phyloP scores from a whole-genome alignment of 2,113 vertebrate species.

The Sorex araneus region DNA sequence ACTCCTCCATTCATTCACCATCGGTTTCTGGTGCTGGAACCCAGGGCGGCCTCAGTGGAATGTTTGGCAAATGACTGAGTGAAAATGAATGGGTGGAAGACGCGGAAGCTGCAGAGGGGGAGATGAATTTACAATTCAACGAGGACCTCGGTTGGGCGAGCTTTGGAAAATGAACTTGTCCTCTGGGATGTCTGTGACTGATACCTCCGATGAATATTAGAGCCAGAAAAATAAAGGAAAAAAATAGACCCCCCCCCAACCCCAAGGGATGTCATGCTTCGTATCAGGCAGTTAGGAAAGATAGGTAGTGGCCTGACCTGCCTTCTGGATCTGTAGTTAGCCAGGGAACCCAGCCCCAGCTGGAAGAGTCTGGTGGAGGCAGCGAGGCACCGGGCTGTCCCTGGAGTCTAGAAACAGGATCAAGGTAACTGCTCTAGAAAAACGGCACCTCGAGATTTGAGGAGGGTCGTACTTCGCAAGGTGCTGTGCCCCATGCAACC shows the following conservation, averaged over 20 bases:
- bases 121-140: background rate
- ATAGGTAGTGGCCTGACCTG: constrained; percentile 49
- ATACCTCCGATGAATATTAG: constrained; percentile 1
- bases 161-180: constrained; percentile 12
- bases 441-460: background rate
- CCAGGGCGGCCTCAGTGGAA: constrained; percentile 24
- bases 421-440: constrained; percentile 46
- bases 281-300: constrained; percentile 44
- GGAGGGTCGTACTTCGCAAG: background rate
- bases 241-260: background rate
- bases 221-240: background rate
- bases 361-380: constrained; percentile 67
- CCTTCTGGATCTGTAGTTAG: constrained; percentile 67
- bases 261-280: constrained; percentile 28
- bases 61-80: constrained; percentile 25
- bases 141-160: background rate
- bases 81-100: background rate
- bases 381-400: constrained; percentile 60
- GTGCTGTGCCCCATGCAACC: no score
- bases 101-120: background rate
- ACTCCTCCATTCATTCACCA: background rate
- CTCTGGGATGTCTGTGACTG: constrained; percentile 26
- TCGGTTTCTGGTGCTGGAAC: constrained; percentile 14
- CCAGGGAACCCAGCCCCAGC: constrained; percentile 65
- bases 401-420: constrained; percentile 60